Base-by-base conservation (phyloP, 2,888 invertebrate species). In the Lycocerus yunnanus region DNA sequence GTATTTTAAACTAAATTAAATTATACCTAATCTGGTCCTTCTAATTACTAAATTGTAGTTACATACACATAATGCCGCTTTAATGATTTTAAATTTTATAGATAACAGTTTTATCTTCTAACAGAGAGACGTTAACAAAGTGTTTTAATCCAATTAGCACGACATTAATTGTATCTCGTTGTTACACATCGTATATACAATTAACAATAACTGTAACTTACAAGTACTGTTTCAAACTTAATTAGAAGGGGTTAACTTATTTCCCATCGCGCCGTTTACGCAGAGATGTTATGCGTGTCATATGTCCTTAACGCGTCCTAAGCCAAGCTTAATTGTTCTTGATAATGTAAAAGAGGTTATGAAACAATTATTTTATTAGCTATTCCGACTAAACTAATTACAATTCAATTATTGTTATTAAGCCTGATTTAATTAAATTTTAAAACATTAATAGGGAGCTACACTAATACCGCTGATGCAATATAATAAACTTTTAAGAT, bases 121-220 rank as follows among this genome's bases (percentile, higher is more conserved):
- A 63, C 61, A 63, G 61, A 21, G 60, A 21, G 24, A 60, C 14
- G 14, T 71, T 43, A 76, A 75, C 74, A 73, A 78, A 78, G 73
- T 73, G 75, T 76, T 73, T 75, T 72, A 75, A 78, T 74, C 73
- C 72, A 74, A 73, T 79, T 78, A 77, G 74, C 69, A 69, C 73
- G 78, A 77, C 79, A 80, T 78, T 79, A 80, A 79, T 79, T 78
- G 77, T 73, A 70, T 73, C 59, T 72, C 73, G 72, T 68, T 69
- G 76, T 72, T 74, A 76, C 67, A 78, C 75, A 68, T 71, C 74
- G 70, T 78, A 80, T 81, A 81, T 79, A 80, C 81, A 81, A 81
- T 81, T 81, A 81, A 80, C 81, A 81, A 80, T 80, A 79, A 79
- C 81, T 80, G 74, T 79, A 78, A 78, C 73, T 78, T 81, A 78